Conservation (phyloP, 1,140 invertebrate species). For the Cydia fagiglandana region DNA sequence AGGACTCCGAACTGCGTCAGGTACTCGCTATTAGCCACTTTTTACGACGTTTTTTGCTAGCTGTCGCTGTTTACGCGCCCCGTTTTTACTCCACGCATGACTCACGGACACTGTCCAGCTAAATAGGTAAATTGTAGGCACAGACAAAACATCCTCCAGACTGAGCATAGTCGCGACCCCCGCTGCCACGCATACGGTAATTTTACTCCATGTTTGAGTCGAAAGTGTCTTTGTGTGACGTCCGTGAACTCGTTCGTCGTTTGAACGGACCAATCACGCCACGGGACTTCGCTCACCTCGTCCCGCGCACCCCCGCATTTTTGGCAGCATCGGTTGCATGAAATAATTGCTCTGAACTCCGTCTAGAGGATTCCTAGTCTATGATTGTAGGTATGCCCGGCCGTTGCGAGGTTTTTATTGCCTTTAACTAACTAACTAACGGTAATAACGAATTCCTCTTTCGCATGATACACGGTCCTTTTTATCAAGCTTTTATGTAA, state of each 20-base stretch:
- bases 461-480: neutral
- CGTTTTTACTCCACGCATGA: constrained; percentile 11
- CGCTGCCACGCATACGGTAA: too few species aligned
- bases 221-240: too few species aligned
- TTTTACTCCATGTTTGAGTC: too few species aligned
- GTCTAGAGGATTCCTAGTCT: too few species aligned
- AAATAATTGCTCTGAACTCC: too few species aligned
- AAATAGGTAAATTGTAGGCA: constrained; percentile 28
- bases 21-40: constrained; percentile 20
- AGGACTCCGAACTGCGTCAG: neutral
- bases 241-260: too few species aligned
- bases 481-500: neutral
- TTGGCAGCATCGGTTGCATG: too few species aligned
- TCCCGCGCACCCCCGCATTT: too few species aligned
- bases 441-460: neutral
- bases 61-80: neutral
- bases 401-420: constrained; percentile 16
- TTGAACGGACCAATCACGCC: too few species aligned
- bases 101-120: constrained; percentile 18
- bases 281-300: too few species aligned
- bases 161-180: too few species aligned
- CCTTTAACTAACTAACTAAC: constrained; percentile 18
- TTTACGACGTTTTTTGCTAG: constrained; percentile 8
- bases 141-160: too few species aligned
- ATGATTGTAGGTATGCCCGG: constrained; percentile 10